phyloP scores from a whole-genome alignment of 2,888 invertebrate species.

The Dicranocentrus wangi region DNA sequence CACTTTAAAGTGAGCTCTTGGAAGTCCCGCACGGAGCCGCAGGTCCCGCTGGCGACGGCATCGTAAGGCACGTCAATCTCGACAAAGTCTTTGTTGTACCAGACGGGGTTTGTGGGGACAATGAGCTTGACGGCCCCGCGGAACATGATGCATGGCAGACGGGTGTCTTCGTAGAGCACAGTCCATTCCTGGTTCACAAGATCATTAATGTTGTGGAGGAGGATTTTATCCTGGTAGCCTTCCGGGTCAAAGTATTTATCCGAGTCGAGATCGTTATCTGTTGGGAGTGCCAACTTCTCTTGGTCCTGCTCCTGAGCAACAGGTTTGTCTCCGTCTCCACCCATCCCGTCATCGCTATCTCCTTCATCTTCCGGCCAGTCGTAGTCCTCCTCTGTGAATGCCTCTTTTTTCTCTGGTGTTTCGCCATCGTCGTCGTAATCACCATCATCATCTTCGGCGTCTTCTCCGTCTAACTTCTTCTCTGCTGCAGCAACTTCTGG shows the following conservation, averaged over 20 bases:
- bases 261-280: slow-evolving; percentile 24
- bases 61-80: slow-evolving; percentile 36
- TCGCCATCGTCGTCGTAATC: no score
- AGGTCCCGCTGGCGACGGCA: slow-evolving; percentile 45
- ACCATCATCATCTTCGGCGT: no score
- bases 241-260: slow-evolving; percentile 26
- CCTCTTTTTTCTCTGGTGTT: no score
- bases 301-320: background rate
- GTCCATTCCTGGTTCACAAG: slow-evolving; percentile 3
- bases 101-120: slow-evolving; percentile 17
- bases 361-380: no score
- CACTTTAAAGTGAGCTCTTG: slow-evolving; percentile 46
- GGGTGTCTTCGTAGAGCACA: slow-evolving; percentile 8
- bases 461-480: no score
- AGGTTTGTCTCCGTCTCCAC: no score
- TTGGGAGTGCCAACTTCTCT: slow-evolving; percentile 6
- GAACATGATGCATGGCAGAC: slow-evolving; percentile 34
- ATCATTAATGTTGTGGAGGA: background rate
- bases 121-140: slow-evolving; percentile 2
- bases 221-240: background rate
- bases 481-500: no score
- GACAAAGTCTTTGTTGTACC: slow-evolving; percentile 16
- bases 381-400: no score
- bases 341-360: no score
- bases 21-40: slow-evolving; percentile 29